Evolutionary conservation across 2,113 vertebrate species (phyloP).

Genomic region (Catharus bicknelli): DNA sequence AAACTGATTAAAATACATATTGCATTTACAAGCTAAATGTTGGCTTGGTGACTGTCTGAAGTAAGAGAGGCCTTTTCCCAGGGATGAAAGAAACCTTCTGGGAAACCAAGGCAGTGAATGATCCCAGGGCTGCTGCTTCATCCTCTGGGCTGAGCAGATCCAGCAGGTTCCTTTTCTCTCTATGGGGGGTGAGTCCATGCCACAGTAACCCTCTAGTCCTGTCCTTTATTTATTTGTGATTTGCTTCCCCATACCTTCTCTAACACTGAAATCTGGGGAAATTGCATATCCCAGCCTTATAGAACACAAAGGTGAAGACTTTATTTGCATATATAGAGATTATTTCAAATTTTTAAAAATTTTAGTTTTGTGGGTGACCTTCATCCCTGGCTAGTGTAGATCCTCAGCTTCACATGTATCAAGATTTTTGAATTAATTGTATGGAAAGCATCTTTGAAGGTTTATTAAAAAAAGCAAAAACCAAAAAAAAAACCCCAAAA

Average conservation of each 20-base stretch:
- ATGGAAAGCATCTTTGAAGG: neutral
- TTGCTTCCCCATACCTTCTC: neutral
- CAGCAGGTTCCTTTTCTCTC: neutral
- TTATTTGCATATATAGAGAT: neutral
- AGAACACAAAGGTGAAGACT: neutral
- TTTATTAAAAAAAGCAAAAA: neutral
- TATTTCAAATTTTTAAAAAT: neutral
- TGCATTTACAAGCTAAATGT: neutral
- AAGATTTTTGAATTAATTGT: neutral
- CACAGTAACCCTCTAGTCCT: neutral
- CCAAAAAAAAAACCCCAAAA: neutral
- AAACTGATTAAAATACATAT: neutral
- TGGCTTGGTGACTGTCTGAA: neutral
- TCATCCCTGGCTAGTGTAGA: neutral
- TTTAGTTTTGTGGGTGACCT: neutral
- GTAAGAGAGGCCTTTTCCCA: neutral
- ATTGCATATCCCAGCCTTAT: neutral
- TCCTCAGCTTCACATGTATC: neutral
- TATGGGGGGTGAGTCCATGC: neutral
- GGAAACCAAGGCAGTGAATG: neutral
- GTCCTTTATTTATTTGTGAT: neutral
- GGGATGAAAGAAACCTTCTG: accelerated
- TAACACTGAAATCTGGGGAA: neutral
- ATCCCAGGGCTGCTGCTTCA: neutral
- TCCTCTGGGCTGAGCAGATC: neutral